phyloP scores from a whole-genome alignment of 2,113 vertebrate genomes.

The Smithornis capensis region DNA sequence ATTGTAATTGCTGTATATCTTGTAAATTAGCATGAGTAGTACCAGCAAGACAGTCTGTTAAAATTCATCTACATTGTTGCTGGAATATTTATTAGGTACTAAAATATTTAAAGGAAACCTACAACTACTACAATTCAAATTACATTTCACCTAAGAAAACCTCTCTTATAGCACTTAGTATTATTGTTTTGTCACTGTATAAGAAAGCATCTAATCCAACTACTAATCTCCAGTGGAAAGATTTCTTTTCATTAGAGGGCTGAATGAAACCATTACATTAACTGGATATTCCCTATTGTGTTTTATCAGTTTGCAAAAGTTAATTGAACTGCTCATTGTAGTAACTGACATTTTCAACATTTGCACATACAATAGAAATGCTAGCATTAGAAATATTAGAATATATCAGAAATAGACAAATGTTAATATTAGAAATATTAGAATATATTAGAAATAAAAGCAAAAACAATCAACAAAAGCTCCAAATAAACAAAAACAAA shows the following conservation, averaged over 20 bases:
- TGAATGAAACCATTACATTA: slow-evolving; percentile 32
- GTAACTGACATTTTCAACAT: slow-evolving; percentile 11
- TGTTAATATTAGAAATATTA: too few relatives aligned
- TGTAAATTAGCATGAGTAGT: slow-evolving; percentile 63
- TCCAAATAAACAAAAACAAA: neutral
- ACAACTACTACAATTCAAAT: slow-evolving; percentile 54
- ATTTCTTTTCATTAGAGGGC: slow-evolving; percentile 15
- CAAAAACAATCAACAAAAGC: neutral
- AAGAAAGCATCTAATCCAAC: neutral
- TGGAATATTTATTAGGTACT: slow-evolving; percentile 67
- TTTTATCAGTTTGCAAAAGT: slow-evolving; percentile 22
- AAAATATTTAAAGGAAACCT: slow-evolving; percentile 67
- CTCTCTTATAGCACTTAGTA: neutral
- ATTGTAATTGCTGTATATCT: slow-evolving; percentile 68
- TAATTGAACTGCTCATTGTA: neutral
- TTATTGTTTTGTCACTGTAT: neutral
- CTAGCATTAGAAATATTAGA: too few relatives aligned
- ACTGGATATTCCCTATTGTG: neutral
- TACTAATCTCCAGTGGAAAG: neutral
- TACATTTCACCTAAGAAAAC: slow-evolving; percentile 21
- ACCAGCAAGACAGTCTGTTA: slow-evolving; percentile 61
- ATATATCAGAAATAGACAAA: too few relatives aligned
- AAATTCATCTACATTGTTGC: slow-evolving; percentile 47
- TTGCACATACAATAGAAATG: neutral
- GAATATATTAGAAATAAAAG: too few relatives aligned